Percentiles rank a stretch among this genome's conserved stretches.
Conservation (phyloP, 2,113 vertebrate genomes). For the Podarcis raffonei region DNA sequence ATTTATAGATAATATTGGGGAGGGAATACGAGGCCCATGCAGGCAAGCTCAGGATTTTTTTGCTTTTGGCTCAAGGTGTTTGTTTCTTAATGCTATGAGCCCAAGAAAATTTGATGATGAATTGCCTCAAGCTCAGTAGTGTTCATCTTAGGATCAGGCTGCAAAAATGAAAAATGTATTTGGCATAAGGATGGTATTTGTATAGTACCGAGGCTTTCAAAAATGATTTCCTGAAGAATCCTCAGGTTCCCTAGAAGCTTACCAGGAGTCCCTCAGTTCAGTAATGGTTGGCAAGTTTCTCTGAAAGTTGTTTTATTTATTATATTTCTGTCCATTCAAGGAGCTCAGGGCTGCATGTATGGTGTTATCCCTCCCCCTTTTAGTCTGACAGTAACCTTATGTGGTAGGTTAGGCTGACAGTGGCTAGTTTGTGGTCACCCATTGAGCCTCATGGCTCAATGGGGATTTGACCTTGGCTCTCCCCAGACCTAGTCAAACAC, state of each 20-base stretch:
- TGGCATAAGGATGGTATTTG: neutral
- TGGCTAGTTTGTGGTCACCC: neutral
- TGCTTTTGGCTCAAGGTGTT: constrained; percentile 1
- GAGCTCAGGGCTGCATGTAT: neutral
- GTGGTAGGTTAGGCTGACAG: neutral
- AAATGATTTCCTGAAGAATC: neutral
- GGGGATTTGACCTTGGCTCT: neutral
- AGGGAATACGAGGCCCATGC: constrained; percentile 24
- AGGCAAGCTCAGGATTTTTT: constrained; percentile 1
- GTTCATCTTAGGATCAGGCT: neutral
- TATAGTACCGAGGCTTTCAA: neutral
- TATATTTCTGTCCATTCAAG: neutral
- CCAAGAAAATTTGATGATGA: neutral
- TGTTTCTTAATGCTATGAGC: neutral
- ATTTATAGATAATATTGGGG: constrained; percentile 32
- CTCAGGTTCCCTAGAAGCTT: neutral
- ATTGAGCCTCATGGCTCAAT: neutral
- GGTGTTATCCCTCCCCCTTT: neutral
- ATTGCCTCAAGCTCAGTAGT: neutral
- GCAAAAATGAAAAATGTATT: neutral
- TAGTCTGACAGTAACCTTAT: neutral
- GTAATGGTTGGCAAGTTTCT: neutral
- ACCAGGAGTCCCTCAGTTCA: neutral
- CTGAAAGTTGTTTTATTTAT: neutral
- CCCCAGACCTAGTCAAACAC: neutral